A percentile compares a stretch with the other conserved stretches of the same genome.
Conservation (phyloP, 2,797 vertebrate species). For the Gallinago stenura region DNA sequence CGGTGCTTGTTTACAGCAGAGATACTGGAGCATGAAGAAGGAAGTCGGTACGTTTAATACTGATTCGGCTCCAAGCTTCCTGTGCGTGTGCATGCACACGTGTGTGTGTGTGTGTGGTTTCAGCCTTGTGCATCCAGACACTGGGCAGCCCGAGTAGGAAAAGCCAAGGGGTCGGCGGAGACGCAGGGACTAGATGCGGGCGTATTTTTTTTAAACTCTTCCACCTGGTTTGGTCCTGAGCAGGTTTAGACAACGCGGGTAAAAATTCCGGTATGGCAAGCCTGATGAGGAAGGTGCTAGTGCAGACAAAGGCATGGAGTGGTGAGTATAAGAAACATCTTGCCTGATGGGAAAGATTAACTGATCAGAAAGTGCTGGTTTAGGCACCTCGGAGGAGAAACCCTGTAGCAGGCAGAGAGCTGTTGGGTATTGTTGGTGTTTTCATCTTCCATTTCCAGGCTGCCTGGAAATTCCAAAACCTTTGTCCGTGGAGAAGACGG, state of each 20-base stretch:
- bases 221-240: neutral
- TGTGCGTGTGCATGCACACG: constrained; percentile 7
- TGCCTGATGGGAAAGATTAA: constrained; percentile 21
- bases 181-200: neutral
- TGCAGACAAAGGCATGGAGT: constrained; percentile 38
- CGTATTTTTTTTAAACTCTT: neutral
- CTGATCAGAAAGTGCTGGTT: neutral
- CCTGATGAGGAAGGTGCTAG: constrained; percentile 67
- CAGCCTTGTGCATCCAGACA: neutral
- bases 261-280: constrained; percentile 59
- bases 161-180: neutral
- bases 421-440: neutral
- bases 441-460: neutral
- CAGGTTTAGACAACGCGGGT: constrained; percentile 8
- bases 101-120: neutral
- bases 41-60: neutral
- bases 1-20: constrained; percentile 33
- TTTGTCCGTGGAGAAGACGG: neutral
- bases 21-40: constrained; percentile 43
- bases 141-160: neutral
- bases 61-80: constrained; percentile 47
- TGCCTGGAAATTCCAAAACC: constrained; percentile 2
- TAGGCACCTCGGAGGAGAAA: neutral
- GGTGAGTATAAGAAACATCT: constrained; percentile 49
- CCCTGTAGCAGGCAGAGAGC: neutral